A percentile compares a stretch with the other conserved stretches of the same genome.
These are phyloP conservation scores for Macaria liturata DNA, from an alignment of 2,888 invertebrate species.

Conservation along the genomic window DNA sequence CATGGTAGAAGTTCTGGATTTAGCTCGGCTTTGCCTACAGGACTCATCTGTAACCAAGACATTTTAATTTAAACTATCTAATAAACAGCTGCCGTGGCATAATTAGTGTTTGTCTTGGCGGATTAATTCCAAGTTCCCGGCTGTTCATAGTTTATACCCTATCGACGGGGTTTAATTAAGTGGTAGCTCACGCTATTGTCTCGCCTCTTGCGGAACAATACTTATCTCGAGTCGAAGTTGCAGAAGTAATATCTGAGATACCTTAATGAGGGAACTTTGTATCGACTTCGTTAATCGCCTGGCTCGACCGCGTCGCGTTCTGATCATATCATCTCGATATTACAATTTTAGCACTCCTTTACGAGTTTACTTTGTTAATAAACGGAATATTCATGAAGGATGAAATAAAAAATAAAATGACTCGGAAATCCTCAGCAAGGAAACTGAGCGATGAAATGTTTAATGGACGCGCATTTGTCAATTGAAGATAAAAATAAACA, in stretches of 20 bases:
- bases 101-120: conserved; percentile 55
- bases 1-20: conserved; percentile 80
- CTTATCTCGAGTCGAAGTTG: conserved; percentile 76
- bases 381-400: conserved; percentile 30
- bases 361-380: conserved; percentile 38
- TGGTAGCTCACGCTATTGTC: conserved; percentile 77
- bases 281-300: conserved; percentile 78
- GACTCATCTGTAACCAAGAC: conserved; percentile 80
- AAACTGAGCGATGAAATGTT: conserved; percentile 46
- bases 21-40: conserved; percentile 82
- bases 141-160: conserved; percentile 58
- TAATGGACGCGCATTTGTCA: conserved; percentile 71
- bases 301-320: conserved; percentile 57
- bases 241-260: conserved; percentile 80
- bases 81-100: conserved; percentile 24
- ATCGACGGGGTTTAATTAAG: conserved; percentile 75
- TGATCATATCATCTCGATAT: conserved; percentile 37
- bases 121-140: conserved; percentile 62
- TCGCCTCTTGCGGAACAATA: conserved; percentile 76
- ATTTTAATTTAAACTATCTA: conserved; percentile 34
- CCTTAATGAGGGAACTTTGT: conserved; percentile 82
- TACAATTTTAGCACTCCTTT: conserved; percentile 26
- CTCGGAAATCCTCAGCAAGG: conserved; percentile 43
- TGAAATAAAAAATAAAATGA: conserved; percentile 42
- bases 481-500: conserved; percentile 44